A percentile compares a stretch with the other conserved stretches of the same genome.
phyloP scores from a whole-genome alignment of 2,797 vertebrate species.

The Neomorphus geoffroyi region DNA sequence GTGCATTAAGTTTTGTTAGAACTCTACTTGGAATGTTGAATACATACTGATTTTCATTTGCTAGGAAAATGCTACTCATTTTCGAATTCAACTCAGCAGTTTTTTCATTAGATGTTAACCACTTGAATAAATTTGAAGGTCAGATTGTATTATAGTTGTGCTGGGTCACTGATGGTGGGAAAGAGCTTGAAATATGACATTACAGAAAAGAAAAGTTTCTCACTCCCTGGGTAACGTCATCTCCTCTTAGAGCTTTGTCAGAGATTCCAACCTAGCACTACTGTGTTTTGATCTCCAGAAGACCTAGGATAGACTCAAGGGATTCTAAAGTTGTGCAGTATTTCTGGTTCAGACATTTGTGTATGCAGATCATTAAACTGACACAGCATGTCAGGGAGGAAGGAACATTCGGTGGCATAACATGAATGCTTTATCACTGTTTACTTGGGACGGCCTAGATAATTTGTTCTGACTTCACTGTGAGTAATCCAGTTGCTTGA shows the following conservation, averaged over 20 bases:
- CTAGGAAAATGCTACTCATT: background rate
- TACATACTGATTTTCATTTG: fast-evolving
- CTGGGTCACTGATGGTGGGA: background rate
- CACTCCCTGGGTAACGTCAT: background rate
- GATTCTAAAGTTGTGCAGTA: background rate
- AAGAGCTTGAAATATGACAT: background rate
- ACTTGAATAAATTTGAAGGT: background rate
- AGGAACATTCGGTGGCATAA: background rate
- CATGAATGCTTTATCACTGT: background rate
- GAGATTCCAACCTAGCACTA: background rate
- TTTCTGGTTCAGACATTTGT: background rate
- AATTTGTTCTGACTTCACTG: background rate
- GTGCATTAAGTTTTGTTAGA: background rate
- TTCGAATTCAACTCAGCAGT: background rate
- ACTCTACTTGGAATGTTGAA: background rate
- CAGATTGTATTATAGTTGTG: background rate
- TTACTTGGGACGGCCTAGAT: background rate
- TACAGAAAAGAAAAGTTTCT: background rate
- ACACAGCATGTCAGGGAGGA: background rate
- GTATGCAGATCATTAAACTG: background rate
- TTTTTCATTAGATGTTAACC: background rate
- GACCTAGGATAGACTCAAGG: background rate
- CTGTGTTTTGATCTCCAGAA: background rate
- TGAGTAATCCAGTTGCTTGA: background rate
- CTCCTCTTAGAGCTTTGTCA: background rate